Evolutionary conservation across 2,888 invertebrate species (phyloP).

Genomic region (Apodemia mormo): DNA sequence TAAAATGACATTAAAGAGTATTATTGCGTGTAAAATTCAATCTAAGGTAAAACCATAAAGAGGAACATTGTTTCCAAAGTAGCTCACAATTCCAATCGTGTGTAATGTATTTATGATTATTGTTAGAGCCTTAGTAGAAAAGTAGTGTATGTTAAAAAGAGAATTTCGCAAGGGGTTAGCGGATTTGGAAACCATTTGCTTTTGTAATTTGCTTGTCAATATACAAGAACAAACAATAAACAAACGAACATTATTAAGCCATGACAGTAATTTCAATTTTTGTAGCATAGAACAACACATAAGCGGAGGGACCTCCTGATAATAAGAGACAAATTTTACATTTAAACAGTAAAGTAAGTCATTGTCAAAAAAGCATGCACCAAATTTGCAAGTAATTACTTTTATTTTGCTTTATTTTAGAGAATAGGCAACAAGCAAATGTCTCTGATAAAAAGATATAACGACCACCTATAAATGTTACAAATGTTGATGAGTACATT

Average conservation of each 20-base stretch:
- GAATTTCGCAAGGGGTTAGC: constrained; percentile 37
- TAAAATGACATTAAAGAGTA: not conserved
- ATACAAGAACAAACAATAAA: not conserved
- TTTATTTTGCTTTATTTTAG: too few species aligned
- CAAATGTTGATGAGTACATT: too few species aligned
- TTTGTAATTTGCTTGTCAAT: constrained; percentile 30
- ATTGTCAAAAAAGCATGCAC: too few species aligned
- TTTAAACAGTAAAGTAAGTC: too few species aligned
- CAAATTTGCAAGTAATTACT: too few species aligned
- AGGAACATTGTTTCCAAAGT: constrained; percentile 71
- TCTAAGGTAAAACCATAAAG: constrained; percentile 33
- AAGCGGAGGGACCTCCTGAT: too few species aligned
- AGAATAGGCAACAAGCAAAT: too few species aligned
- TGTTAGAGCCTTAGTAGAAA: constrained; percentile 52
- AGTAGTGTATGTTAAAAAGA: constrained; percentile 37
- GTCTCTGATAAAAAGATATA: too few species aligned
- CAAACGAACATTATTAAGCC: not conserved
- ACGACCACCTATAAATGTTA: too few species aligned
- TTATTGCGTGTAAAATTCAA: not conserved
- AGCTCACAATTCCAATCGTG: constrained; percentile 73
- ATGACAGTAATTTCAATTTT: not conserved
- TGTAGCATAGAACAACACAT: not conserved
- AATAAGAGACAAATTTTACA: too few species aligned
- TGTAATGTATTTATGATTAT: constrained; percentile 82
- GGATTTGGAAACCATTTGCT: constrained; percentile 38